Evolutionary conservation across 2,797 vertebrate species (phyloP).

Genomic region (Pangasius macronema): DNA sequence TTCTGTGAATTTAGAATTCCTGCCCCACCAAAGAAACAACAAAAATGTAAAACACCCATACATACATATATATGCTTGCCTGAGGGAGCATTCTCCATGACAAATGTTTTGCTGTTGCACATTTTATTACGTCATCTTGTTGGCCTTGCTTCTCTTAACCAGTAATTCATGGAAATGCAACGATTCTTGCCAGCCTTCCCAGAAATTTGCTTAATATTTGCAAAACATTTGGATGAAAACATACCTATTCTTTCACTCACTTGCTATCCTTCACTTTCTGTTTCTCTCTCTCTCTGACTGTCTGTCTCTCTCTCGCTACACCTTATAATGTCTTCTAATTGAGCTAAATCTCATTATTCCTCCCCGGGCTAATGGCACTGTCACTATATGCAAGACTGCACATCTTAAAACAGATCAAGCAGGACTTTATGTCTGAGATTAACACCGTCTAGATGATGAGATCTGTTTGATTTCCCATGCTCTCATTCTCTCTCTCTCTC

Average conservation of each 20-base stretch:
- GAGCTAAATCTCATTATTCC: slow-evolving; percentile 59
- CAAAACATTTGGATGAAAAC: slow-evolving; percentile 19
- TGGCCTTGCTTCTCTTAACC: not conserved
- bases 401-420: slow-evolving; percentile 36
- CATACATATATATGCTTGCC: too few species aligned
- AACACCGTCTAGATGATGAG: slow-evolving; percentile 31
- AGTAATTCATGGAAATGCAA: not conserved
- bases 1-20: not conserved
- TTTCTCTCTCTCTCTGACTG: slow-evolving; percentile 16
- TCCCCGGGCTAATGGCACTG: slow-evolving; percentile 40
- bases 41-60: not conserved
- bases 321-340: slow-evolving; percentile 57
- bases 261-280: not conserved
- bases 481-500: not conserved
- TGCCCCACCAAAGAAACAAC: not conserved
- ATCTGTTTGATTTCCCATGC: slow-evolving; percentile 24
- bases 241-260: slow-evolving; percentile 1
- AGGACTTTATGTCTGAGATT: slow-evolving; percentile 36
- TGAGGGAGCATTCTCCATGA: not conserved
- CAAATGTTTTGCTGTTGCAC: not conserved
- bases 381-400: slow-evolving; percentile 42
- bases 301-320: slow-evolving; percentile 42
- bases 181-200: not conserved
- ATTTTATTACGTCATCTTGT: not conserved
- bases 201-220: slow-evolving; percentile 22